Evolutionary conservation across 2,888 invertebrate genomes (phyloP).

Genomic region (Noctua fimbriata): DNA sequence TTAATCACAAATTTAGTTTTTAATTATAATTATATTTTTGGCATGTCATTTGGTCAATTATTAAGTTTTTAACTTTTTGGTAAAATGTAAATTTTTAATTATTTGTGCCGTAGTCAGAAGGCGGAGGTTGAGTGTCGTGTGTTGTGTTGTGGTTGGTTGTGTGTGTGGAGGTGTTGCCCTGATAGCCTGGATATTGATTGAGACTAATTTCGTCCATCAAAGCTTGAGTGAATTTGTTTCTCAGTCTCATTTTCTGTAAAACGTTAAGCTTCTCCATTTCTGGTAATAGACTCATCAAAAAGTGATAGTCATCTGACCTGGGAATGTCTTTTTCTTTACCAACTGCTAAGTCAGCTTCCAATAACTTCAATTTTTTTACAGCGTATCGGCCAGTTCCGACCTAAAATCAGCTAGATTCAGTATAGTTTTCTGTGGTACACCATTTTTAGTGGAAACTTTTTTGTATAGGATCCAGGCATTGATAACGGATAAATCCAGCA

Average conservation of each 20-base stretch:
- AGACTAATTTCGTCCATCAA: constrained; percentile 47
- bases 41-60: neutral
- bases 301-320: constrained; percentile 38
- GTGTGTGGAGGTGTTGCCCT: too few species aligned
- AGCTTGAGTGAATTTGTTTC: constrained; percentile 53
- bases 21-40: constrained; percentile 12
- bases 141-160: too few species aligned
- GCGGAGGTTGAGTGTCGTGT: too few species aligned
- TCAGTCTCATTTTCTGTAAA: constrained; percentile 50
- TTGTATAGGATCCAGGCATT: too few species aligned
- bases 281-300: constrained; percentile 20
- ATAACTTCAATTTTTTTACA: constrained; percentile 37
- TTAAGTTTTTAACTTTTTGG: neutral
- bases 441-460: too few species aligned
- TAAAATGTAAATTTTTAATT: neutral
- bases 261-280: constrained; percentile 40
- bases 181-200: constrained; percentile 16
- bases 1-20: neutral
- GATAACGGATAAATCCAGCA: too few species aligned
- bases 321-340: constrained; percentile 41
- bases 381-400: too few species aligned
- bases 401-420: too few species aligned
- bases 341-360: constrained; percentile 38
- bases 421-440: too few species aligned
- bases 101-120: neutral